Percentiles rank a stretch among this genome's conserved stretches.
These are phyloP conservation scores for Eupithecia abbreviata DNA, from an alignment of 2,888 invertebrate genomes.

Conservation along the genomic window DNA sequence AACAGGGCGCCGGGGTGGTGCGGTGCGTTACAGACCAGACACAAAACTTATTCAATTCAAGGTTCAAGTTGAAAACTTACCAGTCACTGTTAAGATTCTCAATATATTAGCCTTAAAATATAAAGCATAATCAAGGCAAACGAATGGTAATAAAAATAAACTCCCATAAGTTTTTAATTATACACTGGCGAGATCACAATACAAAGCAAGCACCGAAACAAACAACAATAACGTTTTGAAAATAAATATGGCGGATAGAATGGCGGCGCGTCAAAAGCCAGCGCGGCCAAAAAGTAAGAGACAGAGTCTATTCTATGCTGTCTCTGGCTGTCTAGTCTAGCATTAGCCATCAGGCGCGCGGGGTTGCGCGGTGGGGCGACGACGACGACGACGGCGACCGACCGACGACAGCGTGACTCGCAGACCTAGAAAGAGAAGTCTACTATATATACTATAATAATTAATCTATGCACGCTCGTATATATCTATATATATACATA, in stretches of 20 bases:
- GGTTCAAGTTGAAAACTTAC: background rate
- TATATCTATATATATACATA: no score
- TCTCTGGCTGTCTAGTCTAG: no score
- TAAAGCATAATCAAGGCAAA: background rate
- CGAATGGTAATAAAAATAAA: background rate
- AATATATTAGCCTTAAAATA: background rate
- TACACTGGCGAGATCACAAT: background rate
- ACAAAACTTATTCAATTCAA: background rate
- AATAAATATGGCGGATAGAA: background rate
- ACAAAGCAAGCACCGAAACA: background rate
- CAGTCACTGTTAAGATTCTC: conserved; percentile 28
- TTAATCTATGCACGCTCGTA: no score
- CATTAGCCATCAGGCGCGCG: no score
- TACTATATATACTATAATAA: no score
- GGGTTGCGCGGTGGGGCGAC: no score
- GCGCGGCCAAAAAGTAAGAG: background rate
- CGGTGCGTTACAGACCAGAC: background rate
- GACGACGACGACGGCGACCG: no score
- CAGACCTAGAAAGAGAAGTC: no score
- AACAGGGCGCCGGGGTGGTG: background rate
- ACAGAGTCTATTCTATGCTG: background rate
- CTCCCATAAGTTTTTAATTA: background rate
- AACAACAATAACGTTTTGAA: background rate
- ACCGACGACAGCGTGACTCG: no score
- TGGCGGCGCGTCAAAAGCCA: no score